phyloP scores from a whole-genome alignment of 2,888 invertebrate genomes.

The Sisyra nigra region DNA sequence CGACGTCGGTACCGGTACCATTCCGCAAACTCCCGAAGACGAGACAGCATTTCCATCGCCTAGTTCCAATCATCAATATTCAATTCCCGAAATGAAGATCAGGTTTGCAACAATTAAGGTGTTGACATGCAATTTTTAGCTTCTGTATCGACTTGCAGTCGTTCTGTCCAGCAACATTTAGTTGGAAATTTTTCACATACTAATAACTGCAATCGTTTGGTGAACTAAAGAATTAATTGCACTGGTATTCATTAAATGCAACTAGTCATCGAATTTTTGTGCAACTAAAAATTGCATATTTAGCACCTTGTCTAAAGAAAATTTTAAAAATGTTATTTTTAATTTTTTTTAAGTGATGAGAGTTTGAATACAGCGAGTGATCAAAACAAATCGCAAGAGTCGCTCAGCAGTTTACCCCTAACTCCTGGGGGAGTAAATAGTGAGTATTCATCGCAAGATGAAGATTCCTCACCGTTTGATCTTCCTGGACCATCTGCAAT shows the following conservation, averaged over 20 bases:
- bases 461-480: too few species aligned
- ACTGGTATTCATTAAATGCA: too few species aligned
- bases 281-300: too few species aligned
- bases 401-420: not conserved
- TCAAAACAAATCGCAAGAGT: conserved; percentile 13
- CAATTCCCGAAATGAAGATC: conserved; percentile 25
- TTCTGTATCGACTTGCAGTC: too few species aligned
- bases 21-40: conserved; percentile 50
- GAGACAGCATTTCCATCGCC: conserved; percentile 41
- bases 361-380: conserved; percentile 28
- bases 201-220: not conserved
- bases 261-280: too few species aligned
- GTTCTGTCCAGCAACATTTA: not conserved
- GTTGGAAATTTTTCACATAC: not conserved
- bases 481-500: not conserved
- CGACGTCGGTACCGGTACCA: conserved; percentile 49
- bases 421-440: not conserved
- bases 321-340: conserved; percentile 2
- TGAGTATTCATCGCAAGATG: not conserved
- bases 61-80: conserved; percentile 24
- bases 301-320: too few species aligned
- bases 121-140: too few species aligned
- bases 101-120: conserved; percentile 16
- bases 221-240: too few species aligned
- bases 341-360: conserved; percentile 22